phyloP scores from a whole-genome alignment of 2,888 invertebrate species.

The Timandra comae region DNA sequence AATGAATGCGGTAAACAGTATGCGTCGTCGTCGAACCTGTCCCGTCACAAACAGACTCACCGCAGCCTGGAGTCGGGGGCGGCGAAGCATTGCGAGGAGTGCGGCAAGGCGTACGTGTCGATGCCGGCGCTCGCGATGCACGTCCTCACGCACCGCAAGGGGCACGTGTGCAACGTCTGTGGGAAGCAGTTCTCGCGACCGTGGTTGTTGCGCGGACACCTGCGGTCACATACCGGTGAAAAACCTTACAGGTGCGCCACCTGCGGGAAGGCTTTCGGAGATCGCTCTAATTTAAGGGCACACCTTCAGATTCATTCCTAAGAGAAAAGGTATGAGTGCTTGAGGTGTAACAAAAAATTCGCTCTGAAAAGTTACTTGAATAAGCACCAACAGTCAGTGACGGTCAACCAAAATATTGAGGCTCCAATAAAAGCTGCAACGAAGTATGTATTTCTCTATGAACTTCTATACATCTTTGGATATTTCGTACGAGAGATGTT shows the following conservation, averaged over 20 bases:
- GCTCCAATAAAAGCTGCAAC: constrained; percentile 44
- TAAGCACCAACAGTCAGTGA: constrained; percentile 91
- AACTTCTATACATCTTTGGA: constrained; percentile 74
- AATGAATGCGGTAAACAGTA: constrained; percentile 91
- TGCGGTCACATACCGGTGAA: constrained; percentile 94
- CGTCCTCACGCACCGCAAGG: constrained; percentile 92
- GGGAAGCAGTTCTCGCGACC: constrained; percentile 97
- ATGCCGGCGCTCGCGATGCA: constrained; percentile 99
- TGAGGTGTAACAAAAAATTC: constrained; percentile 92
- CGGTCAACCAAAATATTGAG: constrained; percentile 70
- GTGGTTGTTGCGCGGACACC: constrained; percentile 94
- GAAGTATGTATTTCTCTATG: constrained; percentile 72
- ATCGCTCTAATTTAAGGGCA: constrained; percentile 93
- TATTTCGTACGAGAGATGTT: constrained; percentile 44
- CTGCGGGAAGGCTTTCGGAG: constrained; percentile 96
- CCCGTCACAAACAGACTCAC: constrained; percentile 94
- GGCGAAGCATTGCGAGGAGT: constrained; percentile 94
- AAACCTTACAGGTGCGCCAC: constrained; percentile 95
- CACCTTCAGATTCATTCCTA: constrained; percentile 97
- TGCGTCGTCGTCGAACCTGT: constrained; percentile 92
- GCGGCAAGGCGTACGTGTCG: constrained; percentile 96
- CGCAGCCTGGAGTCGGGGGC: constrained; percentile 93
- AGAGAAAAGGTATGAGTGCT: constrained; percentile 92
- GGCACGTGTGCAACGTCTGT: constrained; percentile 94
- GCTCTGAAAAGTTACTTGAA: constrained; percentile 96